Evolutionary conservation across 2,797 vertebrate species (phyloP).

Genomic region (Crenuchus spilurus): DNA sequence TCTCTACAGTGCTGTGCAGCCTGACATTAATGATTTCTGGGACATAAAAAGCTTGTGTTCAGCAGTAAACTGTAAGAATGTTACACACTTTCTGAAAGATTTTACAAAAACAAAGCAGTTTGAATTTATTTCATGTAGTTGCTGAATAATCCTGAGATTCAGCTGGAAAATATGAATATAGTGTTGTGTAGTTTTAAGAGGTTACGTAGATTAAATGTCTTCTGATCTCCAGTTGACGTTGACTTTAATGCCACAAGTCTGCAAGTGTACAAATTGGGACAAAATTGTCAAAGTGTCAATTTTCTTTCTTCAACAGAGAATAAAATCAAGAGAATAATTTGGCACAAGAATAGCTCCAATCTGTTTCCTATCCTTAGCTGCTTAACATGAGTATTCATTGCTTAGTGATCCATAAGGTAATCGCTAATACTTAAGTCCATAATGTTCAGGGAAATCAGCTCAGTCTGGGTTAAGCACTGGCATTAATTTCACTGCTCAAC

Average conservation of each 20-base stretch:
- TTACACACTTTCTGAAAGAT: no score
- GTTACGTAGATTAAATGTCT: no score
- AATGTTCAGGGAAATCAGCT: slow-evolving; percentile 1
- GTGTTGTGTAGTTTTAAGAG: no score
- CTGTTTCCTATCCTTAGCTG: neutral
- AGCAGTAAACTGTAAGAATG: no score
- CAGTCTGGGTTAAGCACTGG: neutral
- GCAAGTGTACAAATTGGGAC: neutral
- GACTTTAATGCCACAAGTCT: neutral
- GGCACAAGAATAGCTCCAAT: neutral
- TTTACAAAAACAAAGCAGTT: no score
- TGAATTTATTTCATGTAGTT: no score
- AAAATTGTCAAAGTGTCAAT: neutral
- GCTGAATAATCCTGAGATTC: no score
- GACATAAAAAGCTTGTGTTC: no score
- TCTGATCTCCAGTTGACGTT: no score
- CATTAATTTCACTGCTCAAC: neutral
- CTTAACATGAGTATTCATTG: neutral
- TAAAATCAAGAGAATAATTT: neutral
- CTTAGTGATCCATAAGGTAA: neutral
- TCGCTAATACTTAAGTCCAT: neutral
- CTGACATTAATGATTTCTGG: no score
- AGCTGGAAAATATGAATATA: no score
- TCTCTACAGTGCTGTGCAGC: no score
- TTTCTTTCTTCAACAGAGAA: neutral